Conservation (phyloP, 2,113 vertebrate genomes). For the Pseudorectes ferrugineus region DNA sequence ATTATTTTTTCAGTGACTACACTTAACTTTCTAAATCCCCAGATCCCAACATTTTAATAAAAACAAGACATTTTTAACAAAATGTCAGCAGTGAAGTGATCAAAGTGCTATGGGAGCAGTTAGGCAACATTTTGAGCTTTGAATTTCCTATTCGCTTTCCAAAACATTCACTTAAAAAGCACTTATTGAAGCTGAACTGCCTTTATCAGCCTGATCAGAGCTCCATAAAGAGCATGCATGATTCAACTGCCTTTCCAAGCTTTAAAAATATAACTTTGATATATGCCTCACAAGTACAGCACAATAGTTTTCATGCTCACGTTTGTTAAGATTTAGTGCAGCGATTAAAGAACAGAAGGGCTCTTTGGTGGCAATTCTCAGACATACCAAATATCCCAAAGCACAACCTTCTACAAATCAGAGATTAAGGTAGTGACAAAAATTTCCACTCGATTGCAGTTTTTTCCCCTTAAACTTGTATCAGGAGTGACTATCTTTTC, state of each 20-base stretch:
- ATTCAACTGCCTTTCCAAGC: conserved; percentile 75
- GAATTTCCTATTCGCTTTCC: conserved; percentile 76
- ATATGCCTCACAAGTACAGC: conserved; percentile 72
- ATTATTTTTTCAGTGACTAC: conserved; percentile 69
- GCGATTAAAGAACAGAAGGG: conserved; percentile 78
- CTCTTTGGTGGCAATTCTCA: conserved; percentile 78
- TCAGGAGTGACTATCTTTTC: conserved; percentile 71
- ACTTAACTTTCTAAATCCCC: conserved; percentile 73
- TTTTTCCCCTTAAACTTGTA: conserved; percentile 68
- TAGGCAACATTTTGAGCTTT: conserved; percentile 75
- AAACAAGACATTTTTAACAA: conserved; percentile 79
- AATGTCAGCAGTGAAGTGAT: conserved; percentile 75
- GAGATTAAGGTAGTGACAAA: conserved; percentile 79
- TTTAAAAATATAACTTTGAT: conserved; percentile 78
- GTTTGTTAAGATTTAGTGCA: conserved; percentile 81
- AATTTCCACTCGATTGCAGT: conserved; percentile 78
- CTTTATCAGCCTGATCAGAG: conserved; percentile 81
- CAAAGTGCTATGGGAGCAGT: conserved; percentile 76
- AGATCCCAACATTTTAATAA: conserved; percentile 77
- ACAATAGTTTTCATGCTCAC: conserved; percentile 81
- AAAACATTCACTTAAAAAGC: conserved; percentile 80
- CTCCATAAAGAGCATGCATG: conserved; percentile 79
- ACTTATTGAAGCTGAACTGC: conserved; percentile 80
- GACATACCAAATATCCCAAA: conserved; percentile 79
- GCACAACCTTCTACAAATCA: conserved; percentile 80